Evolutionary conservation across 2,113 vertebrate species (phyloP).

Genomic region (Heteronetta atricapilla): DNA sequence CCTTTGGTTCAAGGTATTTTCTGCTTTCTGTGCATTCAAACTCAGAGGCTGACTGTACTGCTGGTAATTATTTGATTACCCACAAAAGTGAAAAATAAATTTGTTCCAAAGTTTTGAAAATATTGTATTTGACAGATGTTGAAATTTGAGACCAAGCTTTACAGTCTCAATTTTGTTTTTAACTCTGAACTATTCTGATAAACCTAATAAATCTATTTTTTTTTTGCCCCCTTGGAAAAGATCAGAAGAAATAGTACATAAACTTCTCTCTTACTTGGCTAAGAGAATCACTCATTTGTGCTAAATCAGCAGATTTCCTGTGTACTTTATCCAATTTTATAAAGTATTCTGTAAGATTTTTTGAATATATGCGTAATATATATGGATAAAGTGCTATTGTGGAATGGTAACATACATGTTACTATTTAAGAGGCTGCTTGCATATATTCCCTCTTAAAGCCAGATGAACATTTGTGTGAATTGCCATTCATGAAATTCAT

Average conservation of each 20-base stretch:
- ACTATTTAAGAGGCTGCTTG: background rate
- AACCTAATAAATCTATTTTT: background rate
- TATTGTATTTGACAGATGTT: background rate
- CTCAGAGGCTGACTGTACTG: background rate
- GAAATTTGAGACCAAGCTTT: background rate
- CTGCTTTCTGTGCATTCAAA: background rate
- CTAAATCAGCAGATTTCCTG: background rate
- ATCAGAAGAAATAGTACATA: background rate
- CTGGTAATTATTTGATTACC: background rate
- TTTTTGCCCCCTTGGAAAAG: background rate
- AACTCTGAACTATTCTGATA: background rate
- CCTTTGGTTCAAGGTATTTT: rapidly evolving
- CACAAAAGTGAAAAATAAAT: background rate
- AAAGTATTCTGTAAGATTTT: background rate
- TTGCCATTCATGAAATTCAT: background rate
- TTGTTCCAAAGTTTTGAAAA: background rate
- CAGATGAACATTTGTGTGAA: background rate
- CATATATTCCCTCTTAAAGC: background rate
- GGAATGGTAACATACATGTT: background rate
- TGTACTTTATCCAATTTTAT: background rate
- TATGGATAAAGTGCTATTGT: background rate
- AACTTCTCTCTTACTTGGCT: background rate
- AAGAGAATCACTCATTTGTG: background rate
- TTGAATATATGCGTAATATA: background rate
- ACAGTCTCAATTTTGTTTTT: background rate